phyloP scores from a whole-genome alignment of 2,888 invertebrate genomes.

The Drosophila anomelani region DNA sequence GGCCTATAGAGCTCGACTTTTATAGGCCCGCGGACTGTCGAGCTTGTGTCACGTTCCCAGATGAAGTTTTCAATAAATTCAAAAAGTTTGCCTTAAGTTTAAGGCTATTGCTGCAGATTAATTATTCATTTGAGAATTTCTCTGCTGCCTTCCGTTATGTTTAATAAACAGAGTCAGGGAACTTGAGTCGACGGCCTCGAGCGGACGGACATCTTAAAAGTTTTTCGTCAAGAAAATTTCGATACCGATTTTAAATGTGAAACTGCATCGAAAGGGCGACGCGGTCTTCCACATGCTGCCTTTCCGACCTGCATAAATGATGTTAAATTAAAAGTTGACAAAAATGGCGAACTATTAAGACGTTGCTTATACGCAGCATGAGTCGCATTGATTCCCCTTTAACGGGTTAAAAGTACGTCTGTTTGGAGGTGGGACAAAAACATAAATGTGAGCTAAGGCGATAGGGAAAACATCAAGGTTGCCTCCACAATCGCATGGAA shows the following conservation, averaged over 20 bases:
- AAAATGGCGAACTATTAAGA: slow-evolving; percentile 26
- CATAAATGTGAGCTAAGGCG: neutral
- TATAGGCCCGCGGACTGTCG: slow-evolving; percentile 39
- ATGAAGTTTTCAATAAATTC: slow-evolving; percentile 50
- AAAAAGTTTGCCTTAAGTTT: slow-evolving; percentile 61
- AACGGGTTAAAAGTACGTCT: neutral
- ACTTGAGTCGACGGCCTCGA: neutral
- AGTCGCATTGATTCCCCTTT: slow-evolving; percentile 3
- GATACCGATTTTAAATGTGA: slow-evolving; percentile 15
- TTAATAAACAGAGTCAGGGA: slow-evolving; percentile 54
- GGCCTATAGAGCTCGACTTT: slow-evolving; percentile 22
- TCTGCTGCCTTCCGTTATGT: slow-evolving; percentile 50
- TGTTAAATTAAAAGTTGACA: slow-evolving; percentile 42
- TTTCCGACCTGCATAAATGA: slow-evolving; percentile 67
- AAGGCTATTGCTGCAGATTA: slow-evolving; percentile 42
- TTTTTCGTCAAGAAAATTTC: slow-evolving; percentile 14
- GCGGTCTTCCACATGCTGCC: slow-evolving; percentile 51
- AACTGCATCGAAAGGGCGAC: slow-evolving; percentile 18
- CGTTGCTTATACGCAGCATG: slow-evolving; percentile 51
- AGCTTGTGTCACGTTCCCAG: slow-evolving; percentile 28
- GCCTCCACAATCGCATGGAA: neutral
- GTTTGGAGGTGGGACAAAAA: slow-evolving; percentile 4
- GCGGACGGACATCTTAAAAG: slow-evolving; percentile 14
- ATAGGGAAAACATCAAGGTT: neutral
- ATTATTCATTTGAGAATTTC: slow-evolving; percentile 66